Percentiles rank a stretch among this genome's conserved stretches.
phyloP scores from a whole-genome alignment of 2,797 vertebrate genomes.

The Megaceryle alcyon region DNA sequence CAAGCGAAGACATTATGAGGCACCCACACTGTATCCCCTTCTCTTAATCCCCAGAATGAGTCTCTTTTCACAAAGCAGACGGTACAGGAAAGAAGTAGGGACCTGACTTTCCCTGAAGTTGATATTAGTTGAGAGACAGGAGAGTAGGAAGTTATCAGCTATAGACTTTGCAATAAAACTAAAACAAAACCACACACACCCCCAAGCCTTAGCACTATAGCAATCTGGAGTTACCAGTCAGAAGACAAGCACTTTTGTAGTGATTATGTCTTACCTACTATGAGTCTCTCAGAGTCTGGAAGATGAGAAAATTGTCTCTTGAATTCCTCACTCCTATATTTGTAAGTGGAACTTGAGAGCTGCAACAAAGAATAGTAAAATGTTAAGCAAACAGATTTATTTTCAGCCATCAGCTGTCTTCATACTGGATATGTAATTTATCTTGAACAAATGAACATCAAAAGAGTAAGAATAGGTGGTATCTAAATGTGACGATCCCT shows the following conservation, averaged over 20 bases:
- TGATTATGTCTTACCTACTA: constrained; percentile 84
- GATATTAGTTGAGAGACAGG: neutral
- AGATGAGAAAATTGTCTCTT: constrained; percentile 90
- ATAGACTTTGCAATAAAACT: neutral
- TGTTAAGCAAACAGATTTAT: constrained; percentile 38
- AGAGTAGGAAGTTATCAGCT: neutral
- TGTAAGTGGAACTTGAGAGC: constrained; percentile 86
- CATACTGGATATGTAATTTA: neutral
- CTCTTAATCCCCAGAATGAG: neutral
- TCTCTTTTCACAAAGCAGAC: neutral
- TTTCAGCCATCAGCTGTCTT: constrained; percentile 22
- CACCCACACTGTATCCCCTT: neutral
- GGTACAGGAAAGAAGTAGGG: neutral
- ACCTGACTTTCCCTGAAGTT: neutral
- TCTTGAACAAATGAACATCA: constrained; percentile 11
- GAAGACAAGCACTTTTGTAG: neutral
- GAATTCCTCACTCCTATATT: constrained; percentile 91
- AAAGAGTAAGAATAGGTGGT: constrained; percentile 5
- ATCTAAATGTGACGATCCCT: neutral
- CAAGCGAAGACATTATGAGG: neutral
- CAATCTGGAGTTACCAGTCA: neutral
- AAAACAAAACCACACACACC: neutral
- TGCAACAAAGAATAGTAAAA: constrained; percentile 74
- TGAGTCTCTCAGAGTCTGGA: constrained; percentile 86
- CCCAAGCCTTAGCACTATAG: neutral